These are phyloP conservation scores for Zonotrichia leucophrys DNA, from an alignment of 2,113 vertebrate genomes.

Conservation along the genomic window DNA sequence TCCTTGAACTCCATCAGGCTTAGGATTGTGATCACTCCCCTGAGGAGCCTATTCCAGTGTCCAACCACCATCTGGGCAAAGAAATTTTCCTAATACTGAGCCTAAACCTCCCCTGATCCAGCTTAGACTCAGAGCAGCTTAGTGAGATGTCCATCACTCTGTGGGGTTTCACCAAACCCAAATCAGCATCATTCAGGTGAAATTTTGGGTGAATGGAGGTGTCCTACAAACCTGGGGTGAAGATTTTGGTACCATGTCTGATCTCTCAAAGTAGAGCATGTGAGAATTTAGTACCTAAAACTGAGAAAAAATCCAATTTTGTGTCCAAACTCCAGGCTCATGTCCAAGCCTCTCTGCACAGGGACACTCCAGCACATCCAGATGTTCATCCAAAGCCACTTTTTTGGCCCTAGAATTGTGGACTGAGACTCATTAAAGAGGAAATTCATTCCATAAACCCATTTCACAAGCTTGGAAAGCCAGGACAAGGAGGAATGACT, in stretches of 20 bases:
- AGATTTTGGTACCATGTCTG: neutral
- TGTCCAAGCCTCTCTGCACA: neutral
- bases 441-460: neutral
- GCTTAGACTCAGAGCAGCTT: neutral
- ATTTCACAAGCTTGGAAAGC: neutral
- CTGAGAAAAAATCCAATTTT: accelerated
- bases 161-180: neutral
- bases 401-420: neutral
- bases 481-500: neutral
- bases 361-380: neutral
- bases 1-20: neutral
- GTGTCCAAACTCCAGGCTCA: neutral
- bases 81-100: neutral
- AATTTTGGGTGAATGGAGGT: neutral
- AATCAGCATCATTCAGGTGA: accelerated
- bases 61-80: neutral
- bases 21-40: neutral
- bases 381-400: neutral
- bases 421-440: neutral
- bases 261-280: accelerated
- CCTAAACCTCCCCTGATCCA: neutral
- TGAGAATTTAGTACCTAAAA: neutral
- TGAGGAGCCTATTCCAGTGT: neutral
- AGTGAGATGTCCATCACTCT: neutral
- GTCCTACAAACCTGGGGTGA: neutral